Conservation (phyloP, 2,113 vertebrate species). For the Ginglymostoma cirratum region DNA sequence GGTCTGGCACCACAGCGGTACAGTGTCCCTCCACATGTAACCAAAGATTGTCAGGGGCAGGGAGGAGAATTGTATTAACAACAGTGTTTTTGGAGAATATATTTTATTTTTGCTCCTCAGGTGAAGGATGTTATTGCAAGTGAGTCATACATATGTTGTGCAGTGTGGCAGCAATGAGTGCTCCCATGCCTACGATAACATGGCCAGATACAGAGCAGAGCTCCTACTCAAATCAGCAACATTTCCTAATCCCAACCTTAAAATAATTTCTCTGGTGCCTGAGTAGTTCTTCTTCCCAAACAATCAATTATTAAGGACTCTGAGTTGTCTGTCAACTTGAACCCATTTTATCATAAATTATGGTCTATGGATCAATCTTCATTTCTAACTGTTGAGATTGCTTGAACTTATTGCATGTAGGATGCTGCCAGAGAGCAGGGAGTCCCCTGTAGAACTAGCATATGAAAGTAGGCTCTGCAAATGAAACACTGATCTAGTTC, state of each 20-base stretch:
- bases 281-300: neutral
- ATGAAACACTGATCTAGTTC: neutral
- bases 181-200: neutral
- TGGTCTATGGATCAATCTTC: neutral
- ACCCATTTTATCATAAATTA: neutral
- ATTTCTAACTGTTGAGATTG: neutral
- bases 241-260: neutral
- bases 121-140: neutral
- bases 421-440: no score
- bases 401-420: neutral
- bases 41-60: neutral
- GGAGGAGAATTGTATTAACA: neutral
- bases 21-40: neutral
- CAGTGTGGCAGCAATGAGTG: neutral
- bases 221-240: neutral
- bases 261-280: neutral
- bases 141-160: neutral
- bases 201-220: neutral
- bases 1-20: neutral
- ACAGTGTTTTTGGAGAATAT: neutral
- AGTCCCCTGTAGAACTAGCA: neutral
- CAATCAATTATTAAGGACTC: neutral
- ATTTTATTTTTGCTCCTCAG: neutral
- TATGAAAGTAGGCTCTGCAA: neutral
- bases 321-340: neutral